These are phyloP conservation scores for Leguminivora glycinivorella DNA, from an alignment of 1,140 invertebrate genomes.

Conservation along the genomic window DNA sequence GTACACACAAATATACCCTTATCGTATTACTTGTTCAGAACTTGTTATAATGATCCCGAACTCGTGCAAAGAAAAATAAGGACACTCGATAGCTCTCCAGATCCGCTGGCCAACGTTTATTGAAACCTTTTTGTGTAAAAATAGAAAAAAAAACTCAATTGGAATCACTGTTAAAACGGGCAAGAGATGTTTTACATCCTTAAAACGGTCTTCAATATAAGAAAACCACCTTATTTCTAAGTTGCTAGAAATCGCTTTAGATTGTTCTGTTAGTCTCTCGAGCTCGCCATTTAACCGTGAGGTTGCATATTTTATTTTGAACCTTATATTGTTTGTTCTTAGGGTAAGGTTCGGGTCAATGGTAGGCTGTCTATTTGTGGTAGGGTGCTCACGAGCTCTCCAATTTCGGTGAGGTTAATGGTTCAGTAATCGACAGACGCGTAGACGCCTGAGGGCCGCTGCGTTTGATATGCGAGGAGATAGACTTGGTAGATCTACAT, in stretches of 20 bases:
- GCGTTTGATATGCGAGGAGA: conserved; percentile 56
- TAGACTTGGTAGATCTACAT: conserved; percentile 16
- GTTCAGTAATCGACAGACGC: conserved; percentile 62
- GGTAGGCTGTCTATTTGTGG: conserved; percentile 42
- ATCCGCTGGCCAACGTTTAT: conserved; percentile 42
- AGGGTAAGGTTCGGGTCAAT: conserved; percentile 42
- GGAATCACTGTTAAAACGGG: conserved; percentile 39
- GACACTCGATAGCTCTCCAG: conserved; percentile 32
- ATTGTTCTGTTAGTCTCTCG: background rate
- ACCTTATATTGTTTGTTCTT: conserved; percentile 33
- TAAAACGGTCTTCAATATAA: conserved; percentile 35
- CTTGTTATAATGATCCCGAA: conserved; percentile 25
- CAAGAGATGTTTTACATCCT: conserved; percentile 36
- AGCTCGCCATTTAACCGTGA: background rate
- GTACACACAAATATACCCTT: conserved; percentile 17
- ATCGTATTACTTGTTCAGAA: conserved; percentile 18
- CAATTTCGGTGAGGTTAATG: conserved; percentile 63
- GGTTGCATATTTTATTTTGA: conserved; percentile 32
- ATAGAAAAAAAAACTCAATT: conserved; percentile 46
- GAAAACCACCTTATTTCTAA: conserved; percentile 28
- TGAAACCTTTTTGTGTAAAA: conserved; percentile 41
- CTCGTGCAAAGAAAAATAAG: conserved; percentile 22
- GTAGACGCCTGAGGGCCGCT: conserved; percentile 48
- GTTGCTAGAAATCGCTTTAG: conserved; percentile 17
- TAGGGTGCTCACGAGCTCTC: conserved; percentile 44